Evolutionary conservation across 2,113 vertebrate genomes (phyloP), one percentile per base, ranked within the genome.

Genomic region (Cyanoramphus novaezelandiae): DNA sequence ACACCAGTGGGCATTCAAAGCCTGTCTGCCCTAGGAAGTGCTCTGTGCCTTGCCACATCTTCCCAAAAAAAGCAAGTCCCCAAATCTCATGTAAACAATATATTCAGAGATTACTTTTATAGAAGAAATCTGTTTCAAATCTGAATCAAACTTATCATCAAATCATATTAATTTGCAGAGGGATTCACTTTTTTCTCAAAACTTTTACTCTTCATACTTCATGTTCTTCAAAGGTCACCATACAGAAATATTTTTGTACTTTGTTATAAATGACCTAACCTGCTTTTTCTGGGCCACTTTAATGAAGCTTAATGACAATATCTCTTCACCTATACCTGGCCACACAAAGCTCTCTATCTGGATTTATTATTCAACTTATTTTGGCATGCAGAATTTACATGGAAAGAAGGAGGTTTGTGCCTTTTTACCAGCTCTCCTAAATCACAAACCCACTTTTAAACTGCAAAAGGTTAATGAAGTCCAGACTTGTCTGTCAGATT

Each of bases 391-490:
- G 64, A 78, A 68, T 86, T 92, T 74, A 55, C 13, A 3, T 10
- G 17, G 33, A 60, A 83, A 81, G 55, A 93, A 77, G 43, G 18
- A 92, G 25, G 3, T 62, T 86, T 67, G 84, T 88, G 29, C 44
- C 63, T 90, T 94, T 95, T 72, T 67, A 71, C 74, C 86, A 83
- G 37, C 50, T 60, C 37, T 92, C 60, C 55, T 95, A 95, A 92
- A 92, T 95, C 72, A 86, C 46, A 86, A 90, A 86, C 6, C 53
- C 71, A 47, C 71, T 86, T 53, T 81, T 88, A 81, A 90, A 92
- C 23, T 93, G 68, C 60, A 92, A 90, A 96, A 95, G 92, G 91
- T 96, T 97, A 95, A 96, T 95, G 95, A 94, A 95, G 88, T 95
- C 94, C 92, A 81, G 86, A 60, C 64, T 93, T 83, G 39, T 92